phyloP scores from a whole-genome alignment of 1,140 invertebrate genomes.

The Protaetia brevitarsis region DNA sequence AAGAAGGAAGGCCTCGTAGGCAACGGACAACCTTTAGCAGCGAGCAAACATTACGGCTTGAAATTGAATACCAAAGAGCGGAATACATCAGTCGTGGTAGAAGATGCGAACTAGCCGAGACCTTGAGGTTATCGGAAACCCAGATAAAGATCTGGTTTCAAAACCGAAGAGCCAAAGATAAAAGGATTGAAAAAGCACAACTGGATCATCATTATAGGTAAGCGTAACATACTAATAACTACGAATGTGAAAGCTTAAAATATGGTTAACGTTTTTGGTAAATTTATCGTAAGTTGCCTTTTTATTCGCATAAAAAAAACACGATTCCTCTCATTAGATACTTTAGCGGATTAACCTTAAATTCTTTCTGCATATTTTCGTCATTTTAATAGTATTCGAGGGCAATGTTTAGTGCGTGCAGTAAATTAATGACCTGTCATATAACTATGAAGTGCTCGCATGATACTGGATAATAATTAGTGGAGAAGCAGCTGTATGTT shows the following conservation, averaged over 20 bases:
- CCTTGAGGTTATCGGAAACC: constrained; percentile 81
- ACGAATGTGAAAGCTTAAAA: too few species aligned
- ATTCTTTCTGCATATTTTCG: too few species aligned
- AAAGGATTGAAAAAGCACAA: constrained; percentile 92
- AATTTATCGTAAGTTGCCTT: too few species aligned
- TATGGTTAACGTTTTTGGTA: too few species aligned
- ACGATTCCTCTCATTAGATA: too few species aligned
- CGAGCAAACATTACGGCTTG: constrained; percentile 86
- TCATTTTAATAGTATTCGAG: constrained; percentile 3
- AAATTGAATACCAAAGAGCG: constrained; percentile 84
- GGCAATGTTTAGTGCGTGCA: background rate
- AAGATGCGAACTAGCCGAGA: constrained; percentile 81
- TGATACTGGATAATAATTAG: background rate
- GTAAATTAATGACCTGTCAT: constrained; percentile 17
- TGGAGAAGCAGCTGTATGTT: constrained; percentile 6
- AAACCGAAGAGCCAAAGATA: constrained; percentile 92
- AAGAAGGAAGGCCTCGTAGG: constrained; percentile 78
- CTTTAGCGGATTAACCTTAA: too few species aligned
- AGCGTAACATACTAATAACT: too few species aligned
- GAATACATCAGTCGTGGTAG: constrained; percentile 88
- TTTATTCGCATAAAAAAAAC: too few species aligned
- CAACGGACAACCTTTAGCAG: constrained; percentile 93
- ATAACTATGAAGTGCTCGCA: constrained; percentile 14
- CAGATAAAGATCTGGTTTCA: constrained; percentile 98
- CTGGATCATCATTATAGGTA: constrained; percentile 92